Evolutionary conservation across 2,113 vertebrate genomes (phyloP), one percentile per base, ranked within the genome.

Genomic region (Scopus umbretta): DNA sequence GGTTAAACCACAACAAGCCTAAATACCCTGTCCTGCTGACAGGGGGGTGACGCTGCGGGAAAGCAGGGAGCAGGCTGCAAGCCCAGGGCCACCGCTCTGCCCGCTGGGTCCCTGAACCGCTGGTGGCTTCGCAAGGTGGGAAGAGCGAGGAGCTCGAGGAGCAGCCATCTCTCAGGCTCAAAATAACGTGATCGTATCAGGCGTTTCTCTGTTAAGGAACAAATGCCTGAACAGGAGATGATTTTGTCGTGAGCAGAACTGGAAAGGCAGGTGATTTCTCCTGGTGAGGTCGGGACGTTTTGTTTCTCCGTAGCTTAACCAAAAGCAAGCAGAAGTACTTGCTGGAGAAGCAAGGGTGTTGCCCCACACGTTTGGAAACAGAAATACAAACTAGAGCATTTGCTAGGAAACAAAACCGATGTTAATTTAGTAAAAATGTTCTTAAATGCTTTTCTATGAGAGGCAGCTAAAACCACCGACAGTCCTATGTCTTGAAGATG

Each of bases 401-500:
- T 18, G 8, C 50, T 86, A 45, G 38, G 58, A 88, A 91, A 73
- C 55, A 61, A 76, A 83, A 45, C 22, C 16, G 23, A 42, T 21
- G 22, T 66, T 92, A 71, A 90, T 84, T 78, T 62, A 55, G 50
- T 78, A 81, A 80, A 86, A 83, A 73, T 25, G 7, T 49, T 89
- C 86, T 83, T 6, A 91, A 91, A 92, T 50, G 27, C 9, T 12
- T 90, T 68, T 80, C 55, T 70, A 5, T 50, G 63, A 76, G 42
- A 91, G 55, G 80, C 45, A 89, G 55, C 30, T 74, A 52, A 91
- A 84, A 27, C 34, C 32, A 67, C 32, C 71, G 67, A 18, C 29
- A 84, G 47, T 86, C 32, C 20, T n/a, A 13, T 50, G 16, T 52
- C 59, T 84, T 74, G 68, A 88, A 94, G 95, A 95, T 78, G 68